A percentile compares a stretch with the other conserved stretches of the same genome.
Evolutionary conservation across 1,140 invertebrate species (phyloP).

Genomic region (Cataglyphis hispanica): DNA sequence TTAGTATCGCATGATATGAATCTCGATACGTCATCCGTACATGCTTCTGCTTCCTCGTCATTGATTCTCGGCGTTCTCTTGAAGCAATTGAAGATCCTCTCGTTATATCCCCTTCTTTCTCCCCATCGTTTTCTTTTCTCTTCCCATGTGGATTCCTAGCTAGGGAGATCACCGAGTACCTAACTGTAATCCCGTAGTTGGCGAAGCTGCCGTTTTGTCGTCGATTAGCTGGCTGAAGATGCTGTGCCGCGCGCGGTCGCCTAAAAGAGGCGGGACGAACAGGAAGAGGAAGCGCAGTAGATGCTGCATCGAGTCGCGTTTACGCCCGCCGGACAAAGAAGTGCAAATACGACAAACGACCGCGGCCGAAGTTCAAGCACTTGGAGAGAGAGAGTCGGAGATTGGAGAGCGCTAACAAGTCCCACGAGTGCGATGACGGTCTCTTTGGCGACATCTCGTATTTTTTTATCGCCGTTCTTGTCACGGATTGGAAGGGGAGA

Average conservation of each 20-base stretch:
- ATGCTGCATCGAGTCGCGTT: constrained; percentile 36
- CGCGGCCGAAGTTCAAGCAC: constrained; percentile 59
- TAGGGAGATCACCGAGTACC: constrained; percentile 35
- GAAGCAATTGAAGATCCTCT: constrained; percentile 5
- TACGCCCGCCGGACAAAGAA: constrained; percentile 56
- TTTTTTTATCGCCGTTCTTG: not conserved
- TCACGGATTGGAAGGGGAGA: not conserved
- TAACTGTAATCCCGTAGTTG: constrained; percentile 74
- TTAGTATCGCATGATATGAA: constrained; percentile 23
- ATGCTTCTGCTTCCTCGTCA: constrained; percentile 38
- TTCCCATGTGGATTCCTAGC: constrained; percentile 33
- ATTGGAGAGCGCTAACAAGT: constrained; percentile 47
- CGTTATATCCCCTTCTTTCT: constrained; percentile 33
- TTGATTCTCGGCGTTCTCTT: constrained; percentile 44
- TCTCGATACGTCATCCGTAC: constrained; percentile 35
- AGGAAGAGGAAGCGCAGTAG: constrained; percentile 62
- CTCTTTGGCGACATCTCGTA: constrained; percentile 14
- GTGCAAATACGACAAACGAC: constrained; percentile 58
- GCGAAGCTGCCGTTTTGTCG: constrained; percentile 64
- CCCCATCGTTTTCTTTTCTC: constrained; percentile 18
- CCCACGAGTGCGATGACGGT: constrained; percentile 25
- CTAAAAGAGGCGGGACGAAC: constrained; percentile 59
- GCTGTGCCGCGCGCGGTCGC: constrained; percentile 32
- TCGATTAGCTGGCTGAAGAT: constrained; percentile 62
- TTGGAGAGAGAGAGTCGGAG: constrained; percentile 43